Percentiles rank a stretch among this genome's conserved stretches.
These are phyloP conservation scores for Tyrannus savana DNA, from an alignment of 2,113 vertebrate genomes.

Conservation along the genomic window DNA sequence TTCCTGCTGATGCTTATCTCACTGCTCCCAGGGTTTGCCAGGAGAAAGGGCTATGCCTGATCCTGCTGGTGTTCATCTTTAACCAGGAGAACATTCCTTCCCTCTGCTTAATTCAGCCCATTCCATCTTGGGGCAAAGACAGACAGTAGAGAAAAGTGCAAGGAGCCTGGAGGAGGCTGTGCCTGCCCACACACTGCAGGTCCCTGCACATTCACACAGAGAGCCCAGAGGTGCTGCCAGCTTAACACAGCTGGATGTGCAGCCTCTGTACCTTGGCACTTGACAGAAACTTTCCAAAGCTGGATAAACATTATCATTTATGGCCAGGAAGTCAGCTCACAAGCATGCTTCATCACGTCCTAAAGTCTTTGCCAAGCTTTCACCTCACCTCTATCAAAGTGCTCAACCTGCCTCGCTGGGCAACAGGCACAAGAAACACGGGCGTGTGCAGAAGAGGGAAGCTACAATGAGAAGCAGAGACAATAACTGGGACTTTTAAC, in stretches of 20 bases:
- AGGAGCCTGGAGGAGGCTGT: not conserved
- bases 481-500: not conserved
- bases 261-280: not conserved
- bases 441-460: not conserved
- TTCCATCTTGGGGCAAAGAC: not conserved
- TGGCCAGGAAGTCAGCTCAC: not conserved
- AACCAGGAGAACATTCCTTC: not conserved
- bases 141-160: not conserved
- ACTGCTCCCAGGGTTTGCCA: not conserved
- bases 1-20: not conserved
- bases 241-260: not conserved
- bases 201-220: not conserved
- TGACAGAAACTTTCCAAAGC: not conserved
- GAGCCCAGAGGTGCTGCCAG: not conserved
- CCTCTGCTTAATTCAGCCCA: not conserved
- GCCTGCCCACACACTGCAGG: not conserved
- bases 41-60: not conserved
- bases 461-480: not conserved
- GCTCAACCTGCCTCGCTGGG: not conserved
- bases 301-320: slow-evolving; percentile 19
- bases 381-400: not conserved
- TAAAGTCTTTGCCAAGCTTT: not conserved
- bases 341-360: not conserved
- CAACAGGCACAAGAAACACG: not conserved
- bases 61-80: not conserved